Conservation (phyloP, 1,140 invertebrate genomes). For the Caenorhabditis brenneri region DNA sequence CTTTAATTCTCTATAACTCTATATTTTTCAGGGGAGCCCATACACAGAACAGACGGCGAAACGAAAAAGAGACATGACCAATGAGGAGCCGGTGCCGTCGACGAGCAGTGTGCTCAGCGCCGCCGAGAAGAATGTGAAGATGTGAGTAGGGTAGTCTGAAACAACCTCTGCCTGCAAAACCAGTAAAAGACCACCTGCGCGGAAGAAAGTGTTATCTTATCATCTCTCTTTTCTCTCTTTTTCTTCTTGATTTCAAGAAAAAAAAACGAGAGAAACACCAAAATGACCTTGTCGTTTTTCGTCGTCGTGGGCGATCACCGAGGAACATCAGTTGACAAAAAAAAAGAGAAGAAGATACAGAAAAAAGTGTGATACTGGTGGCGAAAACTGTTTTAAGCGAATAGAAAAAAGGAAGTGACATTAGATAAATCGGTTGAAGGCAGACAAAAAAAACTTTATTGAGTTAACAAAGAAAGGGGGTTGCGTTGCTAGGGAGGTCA, state of each 20-base stretch:
- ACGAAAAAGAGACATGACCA: neutral
- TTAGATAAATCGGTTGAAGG: neutral
- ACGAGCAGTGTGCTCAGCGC: conserved; percentile 23
- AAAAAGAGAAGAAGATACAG: neutral
- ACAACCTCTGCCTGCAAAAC: neutral
- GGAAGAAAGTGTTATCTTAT: neutral
- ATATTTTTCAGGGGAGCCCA: neutral
- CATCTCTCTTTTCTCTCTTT: neutral
- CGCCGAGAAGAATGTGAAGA: neutral
- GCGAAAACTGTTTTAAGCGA: neutral
- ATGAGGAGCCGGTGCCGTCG: conserved; percentile 21
- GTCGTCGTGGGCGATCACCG: neutral
- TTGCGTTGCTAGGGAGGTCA: too few species aligned
- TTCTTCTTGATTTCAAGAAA: neutral
- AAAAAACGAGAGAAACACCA: neutral
- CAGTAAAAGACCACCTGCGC: neutral
- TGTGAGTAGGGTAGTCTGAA: neutral
- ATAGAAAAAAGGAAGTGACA: conserved; percentile 61
- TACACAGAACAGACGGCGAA: neutral
- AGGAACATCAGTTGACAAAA: neutral
- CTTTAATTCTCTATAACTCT: too few species aligned
- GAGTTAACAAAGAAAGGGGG: neutral
- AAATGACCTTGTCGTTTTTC: conserved; percentile 34
- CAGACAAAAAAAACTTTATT: neutral
- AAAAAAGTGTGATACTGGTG: neutral